Conservation (phyloP, 2,888 invertebrate species). For the Tupiocoris notatus region DNA sequence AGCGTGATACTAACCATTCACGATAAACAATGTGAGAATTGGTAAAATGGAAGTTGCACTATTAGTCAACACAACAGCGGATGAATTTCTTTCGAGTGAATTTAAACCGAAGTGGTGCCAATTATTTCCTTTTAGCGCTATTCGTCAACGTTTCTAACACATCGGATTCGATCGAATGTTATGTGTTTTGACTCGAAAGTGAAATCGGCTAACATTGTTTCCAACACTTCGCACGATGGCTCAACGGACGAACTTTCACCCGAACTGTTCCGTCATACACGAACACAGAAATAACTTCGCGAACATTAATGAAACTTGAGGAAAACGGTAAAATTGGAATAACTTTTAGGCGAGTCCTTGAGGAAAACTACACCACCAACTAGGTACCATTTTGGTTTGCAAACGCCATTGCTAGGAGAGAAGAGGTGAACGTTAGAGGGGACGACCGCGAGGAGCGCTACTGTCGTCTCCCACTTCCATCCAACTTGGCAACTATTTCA, state of each 20-base stretch:
- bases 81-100: not conserved
- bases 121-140: not conserved
- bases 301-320: not conserved
- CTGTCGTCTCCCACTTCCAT: too few species aligned
- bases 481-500: too few species aligned
- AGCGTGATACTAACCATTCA: conserved; percentile 30
- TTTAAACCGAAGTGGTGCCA: not conserved
- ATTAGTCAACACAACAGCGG: not conserved
- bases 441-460: conserved; percentile 19
- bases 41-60: not conserved
- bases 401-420: conserved; percentile 47
- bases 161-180: conserved; percentile 42
- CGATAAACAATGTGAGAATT: conserved; percentile 22
- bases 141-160: not conserved
- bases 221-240: conserved; percentile 9
- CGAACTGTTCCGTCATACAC: not conserved
- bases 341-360: conserved; percentile 13
- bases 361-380: conserved; percentile 34
- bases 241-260: not conserved
- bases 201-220: conserved; percentile 46
- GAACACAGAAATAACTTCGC: not conserved
- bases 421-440: not conserved
- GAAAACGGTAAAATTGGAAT: not conserved
- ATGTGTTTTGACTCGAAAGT: conserved; percentile 44
- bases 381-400: conserved; percentile 45